Conservation (phyloP, 2,797 vertebrate genomes). For the Pangasius larnaudii region DNA sequence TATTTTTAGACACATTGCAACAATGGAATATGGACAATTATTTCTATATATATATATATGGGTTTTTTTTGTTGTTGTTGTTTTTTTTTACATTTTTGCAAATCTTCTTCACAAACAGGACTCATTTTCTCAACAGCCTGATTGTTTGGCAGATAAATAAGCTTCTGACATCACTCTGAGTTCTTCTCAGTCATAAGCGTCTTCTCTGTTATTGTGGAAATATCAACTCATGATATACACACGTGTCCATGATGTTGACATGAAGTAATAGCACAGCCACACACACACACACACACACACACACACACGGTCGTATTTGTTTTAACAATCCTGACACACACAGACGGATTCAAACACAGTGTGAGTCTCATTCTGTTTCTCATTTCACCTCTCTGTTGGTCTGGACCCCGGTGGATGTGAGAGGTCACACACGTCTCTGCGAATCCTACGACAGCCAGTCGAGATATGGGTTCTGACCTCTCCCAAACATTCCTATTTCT, state of each 20-base stretch:
- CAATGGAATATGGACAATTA: background rate
- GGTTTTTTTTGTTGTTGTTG: too few species aligned
- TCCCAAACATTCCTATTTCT: slow-evolving; percentile 57
- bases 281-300: slow-evolving; percentile 8
- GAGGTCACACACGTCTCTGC: slow-evolving; percentile 66
- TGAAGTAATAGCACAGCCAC: slow-evolving; percentile 39
- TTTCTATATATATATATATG: too few species aligned
- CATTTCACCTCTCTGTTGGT: slow-evolving; percentile 65
- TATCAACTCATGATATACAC: slow-evolving; percentile 54
- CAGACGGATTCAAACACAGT: slow-evolving; percentile 42
- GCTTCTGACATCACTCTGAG: background rate
- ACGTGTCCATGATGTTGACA: slow-evolving; percentile 51
- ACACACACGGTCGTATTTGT: slow-evolving; percentile 22
- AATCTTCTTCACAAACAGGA: background rate
- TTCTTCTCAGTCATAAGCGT: background rate
- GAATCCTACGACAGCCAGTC: slow-evolving; percentile 39
- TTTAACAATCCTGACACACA: slow-evolving; percentile 51
- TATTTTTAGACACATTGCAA: background rate
- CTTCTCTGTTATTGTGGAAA: slow-evolving; percentile 31
- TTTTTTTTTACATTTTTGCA: too few species aligned
- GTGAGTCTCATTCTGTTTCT: slow-evolving; percentile 61
- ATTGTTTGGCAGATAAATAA: background rate
- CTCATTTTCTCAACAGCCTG: background rate
- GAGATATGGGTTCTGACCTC: slow-evolving; percentile 63
- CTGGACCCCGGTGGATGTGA: slow-evolving; percentile 65